Conservation (phyloP, 2,797 vertebrate species). For the Serranus cabrilla region DNA sequence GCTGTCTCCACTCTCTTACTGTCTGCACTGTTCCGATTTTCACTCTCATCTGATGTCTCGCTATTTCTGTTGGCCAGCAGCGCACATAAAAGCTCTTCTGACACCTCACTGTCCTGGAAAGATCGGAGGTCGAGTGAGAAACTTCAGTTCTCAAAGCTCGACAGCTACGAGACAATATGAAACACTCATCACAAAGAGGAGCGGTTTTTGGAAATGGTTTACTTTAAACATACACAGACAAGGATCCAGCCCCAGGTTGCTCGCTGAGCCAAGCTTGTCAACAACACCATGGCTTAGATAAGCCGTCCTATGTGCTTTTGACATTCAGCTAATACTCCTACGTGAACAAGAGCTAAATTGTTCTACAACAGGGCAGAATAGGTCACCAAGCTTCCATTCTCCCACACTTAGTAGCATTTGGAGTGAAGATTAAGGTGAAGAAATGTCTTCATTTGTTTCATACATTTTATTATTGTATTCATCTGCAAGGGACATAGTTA, state of each 20-base stretch:
- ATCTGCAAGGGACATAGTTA: background rate
- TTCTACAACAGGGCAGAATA: constrained; percentile 44
- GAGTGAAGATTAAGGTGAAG: constrained; percentile 15
- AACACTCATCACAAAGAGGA: constrained; percentile 79
- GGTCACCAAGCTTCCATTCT: constrained; percentile 49
- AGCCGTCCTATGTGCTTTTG: constrained; percentile 59
- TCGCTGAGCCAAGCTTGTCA: constrained; percentile 70
- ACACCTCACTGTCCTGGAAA: constrained; percentile 72
- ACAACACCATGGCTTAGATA: constrained; percentile 71
- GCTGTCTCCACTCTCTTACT: constrained; percentile 45
- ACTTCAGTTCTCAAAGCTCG: constrained; percentile 62
- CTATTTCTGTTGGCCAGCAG: constrained; percentile 62
- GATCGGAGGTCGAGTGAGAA: constrained; percentile 54
- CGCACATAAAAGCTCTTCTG: constrained; percentile 60
- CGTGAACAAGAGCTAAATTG: constrained; percentile 43
- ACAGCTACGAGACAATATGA: constrained; percentile 77
- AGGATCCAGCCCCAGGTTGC: constrained; percentile 44
- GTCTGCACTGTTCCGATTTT: constrained; percentile 45
- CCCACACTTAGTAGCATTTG: constrained; percentile 41
- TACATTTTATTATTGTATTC: constrained; percentile 1
- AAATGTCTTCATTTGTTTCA: constrained; percentile 24
- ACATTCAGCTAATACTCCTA: constrained; percentile 58
- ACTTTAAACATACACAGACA: constrained; percentile 73
- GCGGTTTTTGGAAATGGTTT: constrained; percentile 69
- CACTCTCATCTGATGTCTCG: constrained; percentile 51